These are phyloP conservation scores for Clostera curtula DNA, from an alignment of 2,888 invertebrate species.

Conservation along the genomic window DNA sequence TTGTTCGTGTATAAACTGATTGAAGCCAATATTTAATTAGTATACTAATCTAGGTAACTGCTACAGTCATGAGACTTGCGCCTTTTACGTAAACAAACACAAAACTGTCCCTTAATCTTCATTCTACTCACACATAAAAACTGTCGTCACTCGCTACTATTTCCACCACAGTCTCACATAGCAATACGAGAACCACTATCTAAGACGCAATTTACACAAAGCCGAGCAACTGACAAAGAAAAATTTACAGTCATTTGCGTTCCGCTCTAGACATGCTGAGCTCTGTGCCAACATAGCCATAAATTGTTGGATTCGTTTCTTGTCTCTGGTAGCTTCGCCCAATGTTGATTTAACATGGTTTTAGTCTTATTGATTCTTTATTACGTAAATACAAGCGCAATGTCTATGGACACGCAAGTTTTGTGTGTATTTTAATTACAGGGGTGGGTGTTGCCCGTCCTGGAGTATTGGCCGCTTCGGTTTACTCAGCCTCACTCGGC, in stretches of 20 bases:
- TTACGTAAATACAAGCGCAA: constrained; percentile 62
- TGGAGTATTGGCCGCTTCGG: constrained; percentile 1
- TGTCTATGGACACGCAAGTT: constrained; percentile 67
- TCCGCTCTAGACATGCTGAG: constrained; percentile 39
- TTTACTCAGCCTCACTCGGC: no score
- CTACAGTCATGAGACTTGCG: no score
- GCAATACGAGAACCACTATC: constrained; percentile 7
- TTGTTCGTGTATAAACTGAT: background rate
- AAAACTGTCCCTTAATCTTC: no score
- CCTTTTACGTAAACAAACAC: no score
- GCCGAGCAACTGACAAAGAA: constrained; percentile 39
- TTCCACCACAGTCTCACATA: constrained; percentile 1
- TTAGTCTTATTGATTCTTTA: constrained; percentile 75
- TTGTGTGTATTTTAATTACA: constrained; percentile 58
- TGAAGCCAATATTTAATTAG: no score
- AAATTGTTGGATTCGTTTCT: constrained; percentile 71
- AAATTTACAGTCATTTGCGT: constrained; percentile 43
- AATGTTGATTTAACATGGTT: constrained; percentile 75
- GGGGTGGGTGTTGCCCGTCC: constrained; percentile 29
- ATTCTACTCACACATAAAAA: no score
- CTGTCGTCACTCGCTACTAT: no score
- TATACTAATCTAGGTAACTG: no score
- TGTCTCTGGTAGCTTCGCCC: constrained; percentile 67
- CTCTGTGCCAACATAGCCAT: constrained; percentile 52
- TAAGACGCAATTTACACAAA: constrained; percentile 25